phyloP scores from a whole-genome alignment of 2,797 vertebrate genomes.

The Myioborus melanocephalus region DNA sequence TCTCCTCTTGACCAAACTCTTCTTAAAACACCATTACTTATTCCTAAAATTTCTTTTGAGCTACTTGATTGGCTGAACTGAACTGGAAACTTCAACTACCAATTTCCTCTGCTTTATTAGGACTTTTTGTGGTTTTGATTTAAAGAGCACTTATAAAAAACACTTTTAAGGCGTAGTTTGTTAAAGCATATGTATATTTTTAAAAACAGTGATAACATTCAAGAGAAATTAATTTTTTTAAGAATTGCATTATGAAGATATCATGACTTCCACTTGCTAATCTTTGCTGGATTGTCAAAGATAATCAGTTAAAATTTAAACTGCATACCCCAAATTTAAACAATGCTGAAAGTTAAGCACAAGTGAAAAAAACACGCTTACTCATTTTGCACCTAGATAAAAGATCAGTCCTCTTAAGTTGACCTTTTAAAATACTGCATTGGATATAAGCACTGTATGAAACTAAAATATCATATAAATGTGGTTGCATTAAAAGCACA shows the following conservation, averaged over 20 bases:
- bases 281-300: neutral
- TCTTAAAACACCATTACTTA: neutral
- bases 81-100: neutral
- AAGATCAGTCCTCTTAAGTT: neutral
- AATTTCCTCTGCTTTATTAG: neutral
- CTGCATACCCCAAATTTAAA: neutral
- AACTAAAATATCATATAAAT: neutral
- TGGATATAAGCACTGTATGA: neutral
- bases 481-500: neutral
- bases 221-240: neutral
- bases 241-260: neutral
- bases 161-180: neutral
- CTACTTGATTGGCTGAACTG: neutral
- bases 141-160: neutral
- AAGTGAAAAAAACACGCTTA: fast-evolving
- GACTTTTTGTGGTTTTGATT: neutral
- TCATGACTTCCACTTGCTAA: neutral
- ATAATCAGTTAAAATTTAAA: neutral
- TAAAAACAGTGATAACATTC: neutral
- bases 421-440: neutral
- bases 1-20: neutral
- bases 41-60: neutral
- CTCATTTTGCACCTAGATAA: neutral
- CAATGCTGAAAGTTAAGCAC: neutral
- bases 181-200: neutral